phyloP scores from a whole-genome alignment of 1,140 invertebrate genomes.

The Bicyclus anynana region DNA sequence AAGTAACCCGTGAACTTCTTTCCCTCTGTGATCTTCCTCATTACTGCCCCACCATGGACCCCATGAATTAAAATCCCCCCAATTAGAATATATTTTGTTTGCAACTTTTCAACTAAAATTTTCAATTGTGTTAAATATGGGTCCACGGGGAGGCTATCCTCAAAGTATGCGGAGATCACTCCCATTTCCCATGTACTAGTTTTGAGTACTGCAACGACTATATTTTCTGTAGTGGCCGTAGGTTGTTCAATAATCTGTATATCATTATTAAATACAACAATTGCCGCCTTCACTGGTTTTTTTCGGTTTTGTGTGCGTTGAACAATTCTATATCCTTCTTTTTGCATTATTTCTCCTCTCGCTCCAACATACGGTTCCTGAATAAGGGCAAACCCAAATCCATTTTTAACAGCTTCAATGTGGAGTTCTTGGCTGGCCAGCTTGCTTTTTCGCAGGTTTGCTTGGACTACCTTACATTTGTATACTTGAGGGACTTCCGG shows the following conservation, averaged over 20 bases:
- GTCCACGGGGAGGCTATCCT: not conserved
- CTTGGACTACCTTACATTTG: not conserved
- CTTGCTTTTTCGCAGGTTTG: conserved; percentile 12
- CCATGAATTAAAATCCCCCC: conserved; percentile 28
- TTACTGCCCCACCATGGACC: conserved; percentile 28
- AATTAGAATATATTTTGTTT: not conserved
- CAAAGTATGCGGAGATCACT: conserved; percentile 6
- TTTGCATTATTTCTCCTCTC: not conserved
- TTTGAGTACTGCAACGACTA: conserved; percentile 1
- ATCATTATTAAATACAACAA: conserved; percentile 3
- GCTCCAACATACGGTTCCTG: conserved; percentile 21
- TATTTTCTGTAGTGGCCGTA: conserved; percentile 12
- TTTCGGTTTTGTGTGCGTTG: not conserved
- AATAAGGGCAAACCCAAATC: not conserved
- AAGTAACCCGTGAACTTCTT: not conserved
- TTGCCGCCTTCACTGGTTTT: conserved; percentile 8
- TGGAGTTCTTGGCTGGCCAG: conserved; percentile 12
- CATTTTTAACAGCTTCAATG: not conserved
- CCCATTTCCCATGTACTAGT: conserved; percentile 6
- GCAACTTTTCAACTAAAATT: not conserved
- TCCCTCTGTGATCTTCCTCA: conserved; percentile 10
- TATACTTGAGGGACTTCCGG: not conserved
- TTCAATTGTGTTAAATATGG: conserved; percentile 2
- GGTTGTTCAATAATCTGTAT: conserved; percentile 3
- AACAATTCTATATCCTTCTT: not conserved